phyloP scores from a whole-genome alignment of 2,888 invertebrate species.

The Syrphus vitripennis region DNA sequence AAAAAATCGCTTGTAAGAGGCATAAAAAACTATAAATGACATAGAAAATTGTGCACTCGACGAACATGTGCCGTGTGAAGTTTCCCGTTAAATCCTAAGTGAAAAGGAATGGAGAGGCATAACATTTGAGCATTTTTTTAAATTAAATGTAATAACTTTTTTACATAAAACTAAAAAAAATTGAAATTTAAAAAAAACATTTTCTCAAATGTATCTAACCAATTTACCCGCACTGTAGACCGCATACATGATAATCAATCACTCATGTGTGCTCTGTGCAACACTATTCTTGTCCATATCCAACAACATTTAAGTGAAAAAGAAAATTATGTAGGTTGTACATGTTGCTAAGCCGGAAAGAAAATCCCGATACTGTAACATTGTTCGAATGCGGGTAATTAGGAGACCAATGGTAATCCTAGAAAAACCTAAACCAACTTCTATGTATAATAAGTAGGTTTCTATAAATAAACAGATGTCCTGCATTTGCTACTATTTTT shows the following conservation, averaged over 20 bases:
- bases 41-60: too few species aligned
- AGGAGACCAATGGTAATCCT: conserved; percentile 39
- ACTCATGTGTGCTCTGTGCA: conserved; percentile 54
- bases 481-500: conserved; percentile 3
- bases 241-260: conserved; percentile 50
- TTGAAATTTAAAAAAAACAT: not conserved
- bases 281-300: conserved; percentile 14
- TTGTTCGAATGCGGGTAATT: conserved; percentile 38
- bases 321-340: too few species aligned
- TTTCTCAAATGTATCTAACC: not conserved
- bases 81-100: too few species aligned
- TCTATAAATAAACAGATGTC: conserved; percentile 9
- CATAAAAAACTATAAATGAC: too few species aligned
- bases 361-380: conserved; percentile 22
- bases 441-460: too few species aligned
- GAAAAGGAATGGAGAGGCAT: too few species aligned
- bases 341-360: not conserved
- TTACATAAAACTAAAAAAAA: too few species aligned
- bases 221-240: not conserved
- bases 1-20: too few species aligned
- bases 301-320: conserved; percentile 5
- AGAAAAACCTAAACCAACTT: conserved; percentile 26
- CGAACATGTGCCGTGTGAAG: too few species aligned
- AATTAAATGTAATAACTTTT: too few species aligned
- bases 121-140: too few species aligned